phyloP scores from a whole-genome alignment of 2,797 vertebrate genomes.

The Ammospiza maritima region DNA sequence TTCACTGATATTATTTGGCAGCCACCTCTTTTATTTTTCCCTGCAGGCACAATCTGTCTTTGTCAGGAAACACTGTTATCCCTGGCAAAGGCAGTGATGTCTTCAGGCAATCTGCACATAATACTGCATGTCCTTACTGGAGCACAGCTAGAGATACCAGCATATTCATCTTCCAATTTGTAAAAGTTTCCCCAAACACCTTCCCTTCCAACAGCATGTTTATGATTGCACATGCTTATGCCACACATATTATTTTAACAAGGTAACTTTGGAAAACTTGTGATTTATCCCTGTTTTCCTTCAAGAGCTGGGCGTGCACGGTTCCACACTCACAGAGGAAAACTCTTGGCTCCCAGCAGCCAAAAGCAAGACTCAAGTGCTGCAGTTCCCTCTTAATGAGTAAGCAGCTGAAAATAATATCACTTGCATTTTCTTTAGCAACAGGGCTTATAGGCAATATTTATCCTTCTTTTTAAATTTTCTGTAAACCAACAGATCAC shows the following conservation, averaged over 20 bases:
- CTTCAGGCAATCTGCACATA: background rate
- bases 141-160: background rate
- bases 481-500: background rate
- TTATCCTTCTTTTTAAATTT: background rate
- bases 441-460: background rate
- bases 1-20: background rate
- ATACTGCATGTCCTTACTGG: background rate
- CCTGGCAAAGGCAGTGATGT: background rate
- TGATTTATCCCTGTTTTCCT: background rate
- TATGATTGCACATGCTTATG: background rate
- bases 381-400: slow-evolving; percentile 9
- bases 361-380: background rate
- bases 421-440: slow-evolving; percentile 36
- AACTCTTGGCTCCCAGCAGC: background rate
- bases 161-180: background rate
- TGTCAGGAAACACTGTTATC: background rate
- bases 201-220: background rate
- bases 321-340: background rate
- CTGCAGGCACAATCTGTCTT: background rate
- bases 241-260: background rate
- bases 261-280: background rate
- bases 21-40: background rate
- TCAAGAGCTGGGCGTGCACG: background rate
- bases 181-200: slow-evolving; percentile 6
- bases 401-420: slow-evolving; percentile 54